phyloP scores from a whole-genome alignment of 2,113 vertebrate species.

The Apistogramma diplotaenia region DNA sequence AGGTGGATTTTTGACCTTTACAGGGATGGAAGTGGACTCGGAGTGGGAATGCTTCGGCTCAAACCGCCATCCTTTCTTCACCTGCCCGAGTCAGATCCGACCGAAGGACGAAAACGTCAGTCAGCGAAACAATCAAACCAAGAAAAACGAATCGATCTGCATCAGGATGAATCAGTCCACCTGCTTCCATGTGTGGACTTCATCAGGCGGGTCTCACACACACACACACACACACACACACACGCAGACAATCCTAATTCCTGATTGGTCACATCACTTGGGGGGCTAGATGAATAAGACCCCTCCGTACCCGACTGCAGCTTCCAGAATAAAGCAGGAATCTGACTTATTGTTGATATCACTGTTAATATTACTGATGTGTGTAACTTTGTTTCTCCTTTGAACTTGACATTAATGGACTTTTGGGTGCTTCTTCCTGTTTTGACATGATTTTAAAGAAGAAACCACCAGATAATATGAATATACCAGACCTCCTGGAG shows the following conservation, averaged over 20 bases:
- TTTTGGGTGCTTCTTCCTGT: too few species aligned
- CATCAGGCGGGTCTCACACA: background rate
- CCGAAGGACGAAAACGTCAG: too few species aligned
- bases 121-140: background rate
- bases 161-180: background rate
- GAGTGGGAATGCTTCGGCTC: background rate
- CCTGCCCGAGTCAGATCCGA: background rate
- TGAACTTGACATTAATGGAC: background rate
- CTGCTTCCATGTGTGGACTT: background rate
- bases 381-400: background rate
- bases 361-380: background rate
- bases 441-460: background rate
- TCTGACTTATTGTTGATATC: background rate
- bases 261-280: background rate
- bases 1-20: background rate
- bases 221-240: background rate
- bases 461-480: background rate
- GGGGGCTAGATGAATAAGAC: background rate
- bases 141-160: background rate
- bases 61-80: background rate
- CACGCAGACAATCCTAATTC: background rate
- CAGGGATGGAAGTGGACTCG: rapidly evolving
- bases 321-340: rapidly evolving
- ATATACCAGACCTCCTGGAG: background rate
- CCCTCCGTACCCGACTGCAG: background rate